These are phyloP conservation scores for Calephelis perditalis DNA, from an alignment of 2,888 invertebrate genomes.

Conservation along the genomic window DNA sequence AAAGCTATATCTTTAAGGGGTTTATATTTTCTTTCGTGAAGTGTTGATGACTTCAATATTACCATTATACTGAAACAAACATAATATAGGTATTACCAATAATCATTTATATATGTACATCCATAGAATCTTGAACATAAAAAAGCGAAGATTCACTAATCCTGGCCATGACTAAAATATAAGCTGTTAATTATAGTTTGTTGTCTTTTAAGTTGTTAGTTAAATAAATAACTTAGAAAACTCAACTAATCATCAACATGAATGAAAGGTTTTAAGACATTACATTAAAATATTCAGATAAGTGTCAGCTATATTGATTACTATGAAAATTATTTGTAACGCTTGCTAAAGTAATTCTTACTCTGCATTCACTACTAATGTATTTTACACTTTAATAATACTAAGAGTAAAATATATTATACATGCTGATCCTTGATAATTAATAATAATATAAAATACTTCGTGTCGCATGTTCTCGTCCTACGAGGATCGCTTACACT, in stretches of 20 bases:
- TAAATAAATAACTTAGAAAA: no score
- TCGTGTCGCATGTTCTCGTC: no score
- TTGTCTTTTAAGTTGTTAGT: no score
- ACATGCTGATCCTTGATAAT: neutral
- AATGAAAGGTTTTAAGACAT: neutral
- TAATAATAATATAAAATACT: no score
- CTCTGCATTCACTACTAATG: neutral
- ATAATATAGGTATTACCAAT: no score
- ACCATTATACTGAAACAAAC: neutral
- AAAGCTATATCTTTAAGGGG: neutral
- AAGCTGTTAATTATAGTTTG: no score
- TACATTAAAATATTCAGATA: neutral
- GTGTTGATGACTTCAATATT: neutral
- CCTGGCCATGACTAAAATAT: neutral
- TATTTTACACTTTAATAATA: conserved; percentile 6
- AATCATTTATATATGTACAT: no score
- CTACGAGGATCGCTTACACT: no score
- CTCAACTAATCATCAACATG: neutral
- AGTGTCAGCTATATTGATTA: neutral
- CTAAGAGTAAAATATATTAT: conserved; percentile 7
- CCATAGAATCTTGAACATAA: no score
- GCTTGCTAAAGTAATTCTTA: neutral
- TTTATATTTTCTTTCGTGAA: neutral
- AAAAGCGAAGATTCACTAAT: no score
- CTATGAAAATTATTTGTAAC: neutral